Evolutionary conservation across 1,140 invertebrate genomes (phyloP).

Genomic region (Philopotamus ludificatus): DNA sequence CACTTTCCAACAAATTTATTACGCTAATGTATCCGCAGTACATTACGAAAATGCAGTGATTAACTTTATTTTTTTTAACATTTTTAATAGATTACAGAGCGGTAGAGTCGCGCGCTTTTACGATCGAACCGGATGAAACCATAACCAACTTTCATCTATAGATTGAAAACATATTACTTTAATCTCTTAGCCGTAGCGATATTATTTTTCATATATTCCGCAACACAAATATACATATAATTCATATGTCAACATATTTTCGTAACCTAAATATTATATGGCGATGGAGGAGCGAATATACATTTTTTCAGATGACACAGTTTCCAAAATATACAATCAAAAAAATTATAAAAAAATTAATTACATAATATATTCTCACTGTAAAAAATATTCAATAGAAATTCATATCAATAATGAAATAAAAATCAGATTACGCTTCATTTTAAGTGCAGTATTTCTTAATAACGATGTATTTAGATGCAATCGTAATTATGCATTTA

Average conservation of each 20-base stretch:
- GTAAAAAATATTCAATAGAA: neutral
- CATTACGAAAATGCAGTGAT: constrained; percentile 23
- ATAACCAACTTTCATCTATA: too few species aligned
- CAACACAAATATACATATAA: constrained; percentile 24
- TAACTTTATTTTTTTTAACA: constrained; percentile 11
- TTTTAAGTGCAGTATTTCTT: too few species aligned
- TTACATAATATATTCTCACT: neutral
- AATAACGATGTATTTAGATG: too few species aligned
- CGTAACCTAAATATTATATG: constrained; percentile 33
- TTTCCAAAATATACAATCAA: constrained; percentile 4
- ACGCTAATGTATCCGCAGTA: constrained; percentile 27
- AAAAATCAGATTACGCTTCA: too few species aligned
- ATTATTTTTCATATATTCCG: constrained; percentile 32
- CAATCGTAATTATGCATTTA: neutral
- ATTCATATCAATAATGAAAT: too few species aligned
- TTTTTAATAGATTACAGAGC: too few species aligned
- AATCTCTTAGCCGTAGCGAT: constrained; percentile 25
- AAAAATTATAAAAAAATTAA: constrained; percentile 5
- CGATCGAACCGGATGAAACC: too few species aligned
- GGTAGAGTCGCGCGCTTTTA: too few species aligned
- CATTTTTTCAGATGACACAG: constrained; percentile 19
- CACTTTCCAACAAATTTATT: constrained; percentile 28
- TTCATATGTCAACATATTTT: constrained; percentile 37
- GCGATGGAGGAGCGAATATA: constrained; percentile 14
- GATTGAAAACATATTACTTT: too few species aligned